phyloP scores from a whole-genome alignment of 2,797 vertebrate genomes.

The Pagetopsis macropterus region DNA sequence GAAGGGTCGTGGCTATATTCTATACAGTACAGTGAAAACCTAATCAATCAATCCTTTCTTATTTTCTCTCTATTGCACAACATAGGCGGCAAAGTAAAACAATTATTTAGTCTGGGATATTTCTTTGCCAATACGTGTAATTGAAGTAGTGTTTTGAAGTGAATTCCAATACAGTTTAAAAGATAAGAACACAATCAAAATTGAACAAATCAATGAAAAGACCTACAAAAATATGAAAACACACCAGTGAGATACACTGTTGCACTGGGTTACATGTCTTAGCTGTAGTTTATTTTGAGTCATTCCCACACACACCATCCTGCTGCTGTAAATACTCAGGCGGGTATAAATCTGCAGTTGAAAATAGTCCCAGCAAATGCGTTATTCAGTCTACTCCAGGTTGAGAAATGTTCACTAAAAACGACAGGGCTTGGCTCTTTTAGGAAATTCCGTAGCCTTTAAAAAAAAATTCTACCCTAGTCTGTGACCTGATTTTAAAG shows the following conservation, averaged over 20 bases:
- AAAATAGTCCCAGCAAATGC: slow-evolving; percentile 16
- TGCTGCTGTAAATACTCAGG: slow-evolving; percentile 22
- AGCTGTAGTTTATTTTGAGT: slow-evolving; percentile 20
- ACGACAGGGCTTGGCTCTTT: background rate
- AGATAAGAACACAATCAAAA: background rate
- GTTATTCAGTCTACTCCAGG: background rate
- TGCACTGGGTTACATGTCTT: slow-evolving; percentile 5
- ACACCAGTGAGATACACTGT: background rate
- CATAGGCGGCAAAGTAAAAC: slow-evolving; percentile 16
- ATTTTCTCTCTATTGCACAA: background rate
- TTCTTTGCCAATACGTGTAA: background rate
- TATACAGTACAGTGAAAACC: slow-evolving; percentile 30
- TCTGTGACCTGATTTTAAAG: background rate
- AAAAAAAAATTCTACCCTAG: background rate
- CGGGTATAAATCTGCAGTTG: background rate
- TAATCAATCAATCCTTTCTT: slow-evolving; percentile 10
- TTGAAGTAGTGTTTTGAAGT: background rate
- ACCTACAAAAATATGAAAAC: background rate
- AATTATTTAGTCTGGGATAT: background rate
- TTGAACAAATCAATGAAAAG: background rate
- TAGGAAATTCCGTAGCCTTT: background rate
- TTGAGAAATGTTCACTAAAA: background rate
- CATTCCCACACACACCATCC: background rate
- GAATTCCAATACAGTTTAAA: background rate
- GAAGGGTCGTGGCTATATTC: slow-evolving; percentile 40